These are phyloP conservation scores for Epinotia nisella DNA, from an alignment of 2,888 invertebrate species.

Conservation along the genomic window DNA sequence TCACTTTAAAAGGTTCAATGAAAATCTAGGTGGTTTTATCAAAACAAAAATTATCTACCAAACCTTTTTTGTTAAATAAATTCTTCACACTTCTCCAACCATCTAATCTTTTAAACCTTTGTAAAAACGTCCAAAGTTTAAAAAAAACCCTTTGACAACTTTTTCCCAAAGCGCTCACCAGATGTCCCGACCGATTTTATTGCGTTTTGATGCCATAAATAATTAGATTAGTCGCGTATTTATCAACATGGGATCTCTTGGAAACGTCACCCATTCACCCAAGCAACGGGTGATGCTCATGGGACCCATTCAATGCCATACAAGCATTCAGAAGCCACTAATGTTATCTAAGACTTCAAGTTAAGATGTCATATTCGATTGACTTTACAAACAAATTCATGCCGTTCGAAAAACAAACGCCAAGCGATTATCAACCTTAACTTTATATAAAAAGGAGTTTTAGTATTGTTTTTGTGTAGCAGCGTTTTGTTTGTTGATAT, in stretches of 20 bases:
- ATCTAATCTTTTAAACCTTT: conserved; percentile 15
- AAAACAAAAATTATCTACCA: conserved; percentile 13
- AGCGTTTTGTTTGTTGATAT: conserved; percentile 46
- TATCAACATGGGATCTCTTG: conserved; percentile 81
- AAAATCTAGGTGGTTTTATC: not conserved
- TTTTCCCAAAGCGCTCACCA: conserved; percentile 55
- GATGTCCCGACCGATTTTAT: conserved; percentile 74
- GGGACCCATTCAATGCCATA: conserved; percentile 63
- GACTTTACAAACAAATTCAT: conserved; percentile 49
- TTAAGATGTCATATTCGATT: conserved; percentile 67
- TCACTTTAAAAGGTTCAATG: not conserved
- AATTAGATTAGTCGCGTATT: conserved; percentile 84
- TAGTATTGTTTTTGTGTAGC: not conserved
- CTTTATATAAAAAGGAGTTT: not conserved
- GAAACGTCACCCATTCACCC: conserved; percentile 78
- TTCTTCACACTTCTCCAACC: conserved; percentile 20
- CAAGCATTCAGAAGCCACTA: conserved; percentile 83
- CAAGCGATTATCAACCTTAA: conserved; percentile 16
- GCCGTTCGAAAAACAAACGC: conserved; percentile 10
- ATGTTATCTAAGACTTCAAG: conserved; percentile 80
- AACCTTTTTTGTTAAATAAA: conserved; percentile 12
- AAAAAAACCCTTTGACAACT: conserved; percentile 47
- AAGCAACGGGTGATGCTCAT: conserved; percentile 55
- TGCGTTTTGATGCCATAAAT: conserved; percentile 82
- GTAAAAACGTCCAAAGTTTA: not conserved